Percentiles rank a stretch among this genome's conserved stretches.
These are phyloP conservation scores for Ataeniobius toweri DNA, from an alignment of 2,797 vertebrate species.

Conservation along the genomic window DNA sequence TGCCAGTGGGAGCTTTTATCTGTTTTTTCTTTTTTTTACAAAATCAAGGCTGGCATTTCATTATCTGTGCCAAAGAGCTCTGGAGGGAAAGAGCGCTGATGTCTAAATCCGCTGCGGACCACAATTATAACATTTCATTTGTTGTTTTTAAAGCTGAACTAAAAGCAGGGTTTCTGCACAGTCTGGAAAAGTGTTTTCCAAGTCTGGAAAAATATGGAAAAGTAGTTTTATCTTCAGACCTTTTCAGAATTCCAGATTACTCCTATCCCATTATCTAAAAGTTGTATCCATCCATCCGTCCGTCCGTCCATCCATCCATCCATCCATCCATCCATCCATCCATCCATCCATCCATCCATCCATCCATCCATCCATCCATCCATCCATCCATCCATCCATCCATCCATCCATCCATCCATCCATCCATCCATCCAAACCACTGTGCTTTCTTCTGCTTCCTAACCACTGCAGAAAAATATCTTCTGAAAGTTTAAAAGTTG, in stretches of 20 bases:
- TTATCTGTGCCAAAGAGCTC: conserved; percentile 59
- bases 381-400: no score
- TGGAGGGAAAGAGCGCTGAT: conserved; percentile 42
- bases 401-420: no score
- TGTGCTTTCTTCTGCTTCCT: no score
- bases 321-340: no score
- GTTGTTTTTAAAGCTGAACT: conserved; percentile 20
- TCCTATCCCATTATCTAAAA: not conserved
- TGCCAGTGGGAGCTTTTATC: conserved; percentile 38
- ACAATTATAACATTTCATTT: conserved; percentile 8
- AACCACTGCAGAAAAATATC: no score
- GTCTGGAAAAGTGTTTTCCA: not conserved
- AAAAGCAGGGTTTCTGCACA: conserved; percentile 5
- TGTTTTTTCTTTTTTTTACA: conserved; percentile 24
- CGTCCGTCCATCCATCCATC: no score
- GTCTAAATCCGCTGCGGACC: conserved; percentile 35
- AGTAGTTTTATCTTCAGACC: not conserved
- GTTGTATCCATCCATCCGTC: not conserved
- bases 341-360: no score
- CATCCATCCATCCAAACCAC: no score
- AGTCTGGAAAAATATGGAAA: not conserved
- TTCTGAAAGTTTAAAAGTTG: not conserved
- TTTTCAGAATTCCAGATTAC: no score
- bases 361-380: not conserved
- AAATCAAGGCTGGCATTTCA: conserved; percentile 59